Conservation (phyloP, 2,113 vertebrate genomes). For the Puntigrus tetrazona region DNA sequence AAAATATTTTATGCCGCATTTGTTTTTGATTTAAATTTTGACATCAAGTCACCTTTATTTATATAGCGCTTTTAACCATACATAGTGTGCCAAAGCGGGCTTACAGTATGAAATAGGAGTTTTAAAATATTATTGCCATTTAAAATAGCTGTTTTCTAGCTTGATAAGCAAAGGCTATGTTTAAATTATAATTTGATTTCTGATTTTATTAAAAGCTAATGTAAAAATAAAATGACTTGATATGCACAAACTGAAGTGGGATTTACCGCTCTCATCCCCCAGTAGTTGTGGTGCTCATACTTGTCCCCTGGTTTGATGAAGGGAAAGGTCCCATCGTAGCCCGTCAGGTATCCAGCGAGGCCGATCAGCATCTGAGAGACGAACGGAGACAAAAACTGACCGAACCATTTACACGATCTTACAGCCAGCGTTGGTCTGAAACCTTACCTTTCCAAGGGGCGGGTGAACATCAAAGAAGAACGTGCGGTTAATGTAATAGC, state of each 20-base stretch:
- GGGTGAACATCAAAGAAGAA: slow-evolving; percentile 99
- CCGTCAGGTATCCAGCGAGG: slow-evolving; percentile 91
- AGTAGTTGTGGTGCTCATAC: slow-evolving; percentile 90
- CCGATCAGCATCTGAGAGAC: slow-evolving; percentile 92
- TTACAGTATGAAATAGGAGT: no score
- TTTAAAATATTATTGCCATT: not conserved
- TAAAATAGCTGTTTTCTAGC: not conserved
- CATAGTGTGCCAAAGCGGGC: no score
- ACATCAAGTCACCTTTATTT: no score
- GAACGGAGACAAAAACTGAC: not conserved
- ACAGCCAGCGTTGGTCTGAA: not conserved
- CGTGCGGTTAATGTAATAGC: slow-evolving; percentile 97
- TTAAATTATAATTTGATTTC: not conserved
- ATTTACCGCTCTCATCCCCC: slow-evolving; percentile 96
- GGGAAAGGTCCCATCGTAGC: slow-evolving; percentile 93
- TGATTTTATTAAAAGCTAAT: not conserved
- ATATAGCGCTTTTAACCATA: no score
- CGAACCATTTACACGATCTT: not conserved
- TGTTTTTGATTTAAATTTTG: no score
- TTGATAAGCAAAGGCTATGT: not conserved
- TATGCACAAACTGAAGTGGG: not conserved
- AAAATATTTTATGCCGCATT: not conserved
- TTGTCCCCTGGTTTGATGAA: slow-evolving; percentile 94
- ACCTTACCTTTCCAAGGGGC: slow-evolving; percentile 90
- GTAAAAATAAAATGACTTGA: not conserved